These are phyloP conservation scores for Megastigmus dorsalis DNA, from an alignment of 2,888 invertebrate genomes.

Conservation along the genomic window DNA sequence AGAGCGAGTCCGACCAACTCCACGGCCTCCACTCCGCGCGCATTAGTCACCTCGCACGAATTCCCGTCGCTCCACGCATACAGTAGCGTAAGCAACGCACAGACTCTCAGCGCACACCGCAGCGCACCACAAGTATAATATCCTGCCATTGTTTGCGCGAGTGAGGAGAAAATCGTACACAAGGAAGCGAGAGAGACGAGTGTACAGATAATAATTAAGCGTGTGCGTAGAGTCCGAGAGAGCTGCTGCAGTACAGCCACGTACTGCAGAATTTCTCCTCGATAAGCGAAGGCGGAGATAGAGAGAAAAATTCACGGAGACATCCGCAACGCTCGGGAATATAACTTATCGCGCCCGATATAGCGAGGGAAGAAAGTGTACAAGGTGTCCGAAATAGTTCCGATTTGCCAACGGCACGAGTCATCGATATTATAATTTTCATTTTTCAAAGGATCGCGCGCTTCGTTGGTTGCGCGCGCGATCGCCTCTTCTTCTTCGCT, in stretches of 20 bases:
- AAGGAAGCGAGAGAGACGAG: background rate
- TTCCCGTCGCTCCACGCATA: background rate
- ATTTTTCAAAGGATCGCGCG: constrained; percentile 43
- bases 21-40: background rate
- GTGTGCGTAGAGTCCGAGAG: background rate
- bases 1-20: too few relatives aligned
- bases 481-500: background rate
- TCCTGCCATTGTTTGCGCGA: constrained; percentile 18
- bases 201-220: too few relatives aligned
- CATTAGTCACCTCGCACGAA: constrained; percentile 21
- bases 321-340: background rate
- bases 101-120: background rate
- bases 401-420: background rate
- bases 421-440: background rate
- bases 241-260: background rate
- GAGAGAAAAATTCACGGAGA: background rate
- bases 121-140: too few relatives aligned
- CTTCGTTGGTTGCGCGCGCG: background rate
- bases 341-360: too few relatives aligned
- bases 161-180: background rate
- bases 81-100: background rate
- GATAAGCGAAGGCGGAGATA: constrained; percentile 1
- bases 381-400: too few relatives aligned
- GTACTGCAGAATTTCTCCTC: background rate
- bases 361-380: too few relatives aligned